Percentiles rank a stretch among this genome's conserved stretches.
phyloP scores from a whole-genome alignment of 2,888 invertebrate genomes.

The Hypomecis atomaria region DNA sequence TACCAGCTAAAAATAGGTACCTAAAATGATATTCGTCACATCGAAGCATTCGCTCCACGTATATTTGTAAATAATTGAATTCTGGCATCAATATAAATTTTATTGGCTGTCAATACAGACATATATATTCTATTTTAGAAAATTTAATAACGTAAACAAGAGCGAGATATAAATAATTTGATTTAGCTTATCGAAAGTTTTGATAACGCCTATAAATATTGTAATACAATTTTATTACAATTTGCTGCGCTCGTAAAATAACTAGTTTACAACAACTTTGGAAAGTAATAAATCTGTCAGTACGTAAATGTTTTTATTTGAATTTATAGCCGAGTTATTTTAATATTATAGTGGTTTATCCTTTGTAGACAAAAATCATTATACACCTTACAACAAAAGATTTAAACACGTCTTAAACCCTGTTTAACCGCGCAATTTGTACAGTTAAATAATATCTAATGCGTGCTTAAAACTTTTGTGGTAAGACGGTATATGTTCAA shows the following conservation, averaged over 20 bases:
- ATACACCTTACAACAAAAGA: too few species aligned
- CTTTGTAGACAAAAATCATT: too few species aligned
- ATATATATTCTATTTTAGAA: slow-evolving; percentile 1
- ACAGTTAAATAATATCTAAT: too few species aligned
- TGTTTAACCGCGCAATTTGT: too few species aligned
- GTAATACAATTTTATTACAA: slow-evolving; percentile 33
- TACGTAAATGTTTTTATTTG: slow-evolving; percentile 14
- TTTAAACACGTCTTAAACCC: too few species aligned
- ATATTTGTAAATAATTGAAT: too few species aligned
- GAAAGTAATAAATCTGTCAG: slow-evolving; percentile 14
- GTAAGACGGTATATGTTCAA: too few species aligned
- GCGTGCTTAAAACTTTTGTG: too few species aligned
- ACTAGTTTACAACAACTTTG: slow-evolving; percentile 27
- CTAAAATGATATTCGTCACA: too few species aligned
- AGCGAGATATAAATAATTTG: slow-evolving; percentile 22
- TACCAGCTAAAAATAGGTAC: too few species aligned
- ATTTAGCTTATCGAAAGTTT: slow-evolving; percentile 25
- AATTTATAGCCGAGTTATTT: not conserved
- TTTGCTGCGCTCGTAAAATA: slow-evolving; percentile 33
- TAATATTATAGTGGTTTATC: too few species aligned
- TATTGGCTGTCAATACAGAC: not conserved
- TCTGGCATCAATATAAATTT: not conserved
- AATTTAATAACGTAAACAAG: slow-evolving; percentile 19
- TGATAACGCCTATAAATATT: slow-evolving; percentile 25
- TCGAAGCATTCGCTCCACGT: too few species aligned